Evolutionary conservation across 2,888 invertebrate species (phyloP).

Genomic region (Aphrophora alni): DNA sequence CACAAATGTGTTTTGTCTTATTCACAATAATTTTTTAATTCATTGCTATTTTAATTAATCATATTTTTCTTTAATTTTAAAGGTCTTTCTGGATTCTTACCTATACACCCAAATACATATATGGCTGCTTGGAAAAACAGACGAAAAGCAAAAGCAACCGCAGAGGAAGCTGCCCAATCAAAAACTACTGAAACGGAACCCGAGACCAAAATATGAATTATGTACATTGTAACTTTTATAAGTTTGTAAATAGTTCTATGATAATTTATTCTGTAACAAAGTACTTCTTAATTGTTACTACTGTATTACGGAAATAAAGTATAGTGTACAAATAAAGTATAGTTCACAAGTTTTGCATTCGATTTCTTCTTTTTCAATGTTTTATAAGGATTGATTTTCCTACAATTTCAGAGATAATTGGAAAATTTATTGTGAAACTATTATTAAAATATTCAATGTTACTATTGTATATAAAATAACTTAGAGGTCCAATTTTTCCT

Average conservation of each 20-base stretch:
- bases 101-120: conserved; percentile 83
- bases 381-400: too few relatives aligned
- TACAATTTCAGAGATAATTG: too few relatives aligned
- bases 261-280: too few relatives aligned
- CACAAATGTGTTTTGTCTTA: too few relatives aligned
- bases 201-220: not conserved
- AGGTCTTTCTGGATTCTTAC: conserved; percentile 82
- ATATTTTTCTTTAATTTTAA: too few relatives aligned
- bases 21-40: too few relatives aligned
- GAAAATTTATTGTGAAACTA: too few relatives aligned
- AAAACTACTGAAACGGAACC: not conserved
- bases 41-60: too few relatives aligned
- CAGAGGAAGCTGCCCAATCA: conserved; percentile 51
- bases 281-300: not conserved
- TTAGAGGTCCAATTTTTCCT: too few relatives aligned
- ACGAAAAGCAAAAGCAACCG: conserved; percentile 44
- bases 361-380: too few relatives aligned
- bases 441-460: too few relatives aligned
- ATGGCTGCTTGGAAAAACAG: conserved; percentile 82
- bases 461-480: too few relatives aligned
- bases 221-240: not conserved
- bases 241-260: not conserved
- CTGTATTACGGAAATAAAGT: not conserved
- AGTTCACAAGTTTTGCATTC: not conserved
- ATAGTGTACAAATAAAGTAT: not conserved